Percentiles rank a stretch among this genome's conserved stretches.
Conservation (phyloP, 2,113 vertebrate genomes). For the Hippocampus abdominalis region DNA sequence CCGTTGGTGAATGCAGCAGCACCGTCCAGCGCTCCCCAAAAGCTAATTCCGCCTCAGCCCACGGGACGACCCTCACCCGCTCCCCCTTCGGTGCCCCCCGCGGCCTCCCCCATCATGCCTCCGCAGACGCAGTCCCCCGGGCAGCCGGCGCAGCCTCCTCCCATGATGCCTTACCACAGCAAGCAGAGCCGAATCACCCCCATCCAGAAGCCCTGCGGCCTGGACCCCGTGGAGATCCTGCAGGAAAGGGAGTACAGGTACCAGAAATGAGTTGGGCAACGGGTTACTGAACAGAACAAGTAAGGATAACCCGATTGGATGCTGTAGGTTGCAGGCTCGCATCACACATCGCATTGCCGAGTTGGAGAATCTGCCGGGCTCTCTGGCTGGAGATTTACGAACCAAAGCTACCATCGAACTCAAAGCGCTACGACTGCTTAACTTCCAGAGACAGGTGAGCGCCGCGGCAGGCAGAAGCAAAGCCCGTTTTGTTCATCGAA, state of each 20-base stretch:
- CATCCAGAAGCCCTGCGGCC: constrained; percentile 90
- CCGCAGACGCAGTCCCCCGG: constrained; percentile 91
- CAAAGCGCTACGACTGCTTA: constrained; percentile 91
- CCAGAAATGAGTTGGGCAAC: neutral
- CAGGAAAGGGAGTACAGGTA: constrained; percentile 96
- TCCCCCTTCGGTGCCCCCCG: constrained; percentile 84
- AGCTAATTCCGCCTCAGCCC: constrained; percentile 87
- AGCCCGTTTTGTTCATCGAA: neutral
- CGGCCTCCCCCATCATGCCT: constrained; percentile 90
- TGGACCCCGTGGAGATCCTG: constrained; percentile 91
- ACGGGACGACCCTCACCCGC: constrained; percentile 88
- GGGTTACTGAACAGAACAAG: neutral
- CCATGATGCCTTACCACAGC: constrained; percentile 86
- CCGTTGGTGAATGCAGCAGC: constrained; percentile 89
- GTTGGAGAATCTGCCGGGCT: constrained; percentile 92
- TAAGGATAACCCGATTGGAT: neutral
- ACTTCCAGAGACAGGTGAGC: constrained; percentile 92
- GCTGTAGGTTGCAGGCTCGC: constrained; percentile 87
- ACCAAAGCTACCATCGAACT: constrained; percentile 98
- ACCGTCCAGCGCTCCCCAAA: constrained; percentile 85
- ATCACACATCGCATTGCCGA: constrained; percentile 94
- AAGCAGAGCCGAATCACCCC: constrained; percentile 95
- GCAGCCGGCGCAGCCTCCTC: constrained; percentile 83
- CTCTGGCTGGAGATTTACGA: constrained; percentile 88
- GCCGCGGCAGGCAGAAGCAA: neutral